A percentile compares a stretch with the other conserved stretches of the same genome.
Conservation (phyloP, 1,140 invertebrate genomes). For the Papilio aristodemus region DNA sequence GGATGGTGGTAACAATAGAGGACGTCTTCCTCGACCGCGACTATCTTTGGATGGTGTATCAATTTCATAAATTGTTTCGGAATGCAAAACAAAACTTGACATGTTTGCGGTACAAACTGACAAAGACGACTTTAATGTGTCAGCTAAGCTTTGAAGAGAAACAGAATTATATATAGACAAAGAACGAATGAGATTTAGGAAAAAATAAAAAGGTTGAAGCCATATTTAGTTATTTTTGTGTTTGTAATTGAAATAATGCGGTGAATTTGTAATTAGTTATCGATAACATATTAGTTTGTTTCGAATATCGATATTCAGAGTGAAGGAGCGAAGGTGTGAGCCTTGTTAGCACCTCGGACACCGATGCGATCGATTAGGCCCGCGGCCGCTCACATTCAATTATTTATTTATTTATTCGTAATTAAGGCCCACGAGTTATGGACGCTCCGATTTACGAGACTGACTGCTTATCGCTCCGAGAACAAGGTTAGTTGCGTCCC, state of each 20-base stretch:
- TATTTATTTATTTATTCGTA: conserved; percentile 81
- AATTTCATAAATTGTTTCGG: conserved; percentile 40
- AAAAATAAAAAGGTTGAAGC: not conserved
- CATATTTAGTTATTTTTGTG: not conserved
- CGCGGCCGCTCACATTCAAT: conserved; percentile 78
- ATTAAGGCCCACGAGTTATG: conserved; percentile 77
- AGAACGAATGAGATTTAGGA: too few species aligned
- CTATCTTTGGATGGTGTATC: conserved; percentile 63
- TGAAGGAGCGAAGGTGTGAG: conserved; percentile 29
- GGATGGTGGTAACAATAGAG: conserved; percentile 57
- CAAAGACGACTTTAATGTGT: not conserved
- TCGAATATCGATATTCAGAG: conserved; percentile 13
- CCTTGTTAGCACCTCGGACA: conserved; percentile 75
- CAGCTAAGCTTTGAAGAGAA: not conserved
- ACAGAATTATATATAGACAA: not conserved
- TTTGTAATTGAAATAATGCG: not conserved
- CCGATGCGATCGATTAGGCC: conserved; percentile 73
- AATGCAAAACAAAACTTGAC: conserved; percentile 30
- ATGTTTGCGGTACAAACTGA: conserved; percentile 24
- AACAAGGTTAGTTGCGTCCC: conserved; percentile 28
- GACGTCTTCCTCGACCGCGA: conserved; percentile 54
- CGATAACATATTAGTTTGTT: conserved; percentile 19
- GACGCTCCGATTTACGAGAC: conserved; percentile 66
- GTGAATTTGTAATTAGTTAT: not conserved
- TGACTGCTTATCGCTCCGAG: conserved; percentile 64